Evolutionary conservation across 2,113 vertebrate species (phyloP), one percentile per base, ranked within the genome.

Genomic region (Larimichthys polyactis): DNA sequence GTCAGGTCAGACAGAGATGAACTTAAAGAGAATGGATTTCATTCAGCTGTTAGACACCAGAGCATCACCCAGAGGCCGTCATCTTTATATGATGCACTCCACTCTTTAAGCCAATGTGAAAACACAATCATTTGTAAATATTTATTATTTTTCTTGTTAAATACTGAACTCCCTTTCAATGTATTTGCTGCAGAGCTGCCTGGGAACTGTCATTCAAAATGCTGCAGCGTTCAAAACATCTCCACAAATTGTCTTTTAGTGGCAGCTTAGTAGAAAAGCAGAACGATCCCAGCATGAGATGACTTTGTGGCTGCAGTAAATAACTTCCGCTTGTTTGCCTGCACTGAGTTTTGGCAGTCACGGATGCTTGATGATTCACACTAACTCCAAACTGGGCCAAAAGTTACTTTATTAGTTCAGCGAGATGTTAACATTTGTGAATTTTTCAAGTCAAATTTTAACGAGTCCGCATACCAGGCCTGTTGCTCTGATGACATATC

Each of bases 331-430:
- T 83, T 78, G 68, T 82, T 73, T 82, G 71, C 71, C 68, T 78
- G 69, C 46, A 43, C 77, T 81, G 65, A 58, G 64, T 83, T 66
- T 40, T 84, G 87, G 78, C 86, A 84, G 58, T 64, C 20, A 10
- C 32, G 40, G 63, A 68, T 55, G 69, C 79, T 65, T 75, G 86
- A 81, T 84, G 75, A 88, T 77, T 90, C 84, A 83, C 59, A 52
- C 59, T 24, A 75, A n/a, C 77, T 63, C 27, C 58, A 20, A 87
- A 82, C 29, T 20, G 17, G 51, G 87, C 87, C 85, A 85, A 78
- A 82, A 73, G 73, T 71, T 60, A 62, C 80, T 90, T 91, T 89
- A 89, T 85, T 82, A 78, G 79, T 71, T 86, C 77, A 57, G 76
- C 48, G 90, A 92, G 82, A 87, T 89, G 71, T 85, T 88, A 90